These are phyloP conservation scores for Drosophila parvula DNA, from an alignment of 1,140 invertebrate genomes.

Conservation along the genomic window DNA sequence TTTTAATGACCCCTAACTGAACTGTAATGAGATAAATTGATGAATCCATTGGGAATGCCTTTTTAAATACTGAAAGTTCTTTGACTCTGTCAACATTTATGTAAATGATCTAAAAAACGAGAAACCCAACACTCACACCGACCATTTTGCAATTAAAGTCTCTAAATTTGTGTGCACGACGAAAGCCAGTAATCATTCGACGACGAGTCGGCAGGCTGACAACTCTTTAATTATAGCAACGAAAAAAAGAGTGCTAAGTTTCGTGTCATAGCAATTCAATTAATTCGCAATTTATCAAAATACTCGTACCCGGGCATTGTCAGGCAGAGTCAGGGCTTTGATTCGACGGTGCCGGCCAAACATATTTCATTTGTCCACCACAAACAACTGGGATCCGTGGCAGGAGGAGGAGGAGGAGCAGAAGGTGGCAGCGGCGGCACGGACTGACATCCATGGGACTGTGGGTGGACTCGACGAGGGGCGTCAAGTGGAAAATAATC, in stretches of 20 bases:
- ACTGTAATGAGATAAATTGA: not conserved
- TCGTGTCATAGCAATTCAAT: constrained; percentile 55
- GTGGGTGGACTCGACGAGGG: constrained; percentile 35
- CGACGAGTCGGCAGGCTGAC: constrained; percentile 1
- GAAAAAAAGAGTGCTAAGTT: constrained; percentile 45
- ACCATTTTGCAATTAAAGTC: constrained; percentile 11
- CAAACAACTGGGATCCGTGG: constrained; percentile 38
- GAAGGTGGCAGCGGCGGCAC: not conserved
- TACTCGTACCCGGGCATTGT: constrained; percentile 36
- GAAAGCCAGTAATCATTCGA: constrained; percentile 7
- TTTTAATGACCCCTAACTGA: too few relatives aligned
- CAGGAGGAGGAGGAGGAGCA: not conserved
- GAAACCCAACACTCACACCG: not conserved
- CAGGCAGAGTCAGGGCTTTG: constrained; percentile 43
- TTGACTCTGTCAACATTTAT: not conserved
- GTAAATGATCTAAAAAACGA: not conserved
- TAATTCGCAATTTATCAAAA: constrained; percentile 56
- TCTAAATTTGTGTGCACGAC: constrained; percentile 10
- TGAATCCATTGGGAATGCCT: not conserved
- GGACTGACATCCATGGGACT: constrained; percentile 9
- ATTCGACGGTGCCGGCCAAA: constrained; percentile 39
- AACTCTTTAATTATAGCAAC: constrained; percentile 48
- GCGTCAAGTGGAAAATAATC: constrained; percentile 65
- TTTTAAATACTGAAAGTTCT: not conserved
- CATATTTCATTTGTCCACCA: constrained; percentile 57